Evolutionary conservation across 2,113 vertebrate species (phyloP).

Genomic region (Galeopterus variegatus): DNA sequence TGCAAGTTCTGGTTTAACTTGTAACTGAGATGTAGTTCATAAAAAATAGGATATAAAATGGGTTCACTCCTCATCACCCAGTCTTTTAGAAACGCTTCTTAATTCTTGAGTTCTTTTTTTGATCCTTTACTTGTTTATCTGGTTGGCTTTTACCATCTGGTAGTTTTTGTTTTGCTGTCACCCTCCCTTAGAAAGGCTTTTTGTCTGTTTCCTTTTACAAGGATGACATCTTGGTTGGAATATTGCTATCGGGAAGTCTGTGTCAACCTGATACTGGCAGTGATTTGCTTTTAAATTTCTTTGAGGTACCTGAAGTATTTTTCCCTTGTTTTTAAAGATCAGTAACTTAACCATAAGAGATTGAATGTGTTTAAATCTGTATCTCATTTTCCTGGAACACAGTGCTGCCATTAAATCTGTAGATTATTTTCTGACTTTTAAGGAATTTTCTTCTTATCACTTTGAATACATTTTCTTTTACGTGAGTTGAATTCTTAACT

Average conservation of each 20-base stretch:
- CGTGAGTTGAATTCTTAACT: slow-evolving; percentile 3
- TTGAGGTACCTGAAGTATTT: neutral
- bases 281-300: slow-evolving; percentile 20
- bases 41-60: neutral
- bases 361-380: slow-evolving; percentile 37
- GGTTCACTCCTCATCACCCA: neutral
- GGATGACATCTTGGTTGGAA: neutral
- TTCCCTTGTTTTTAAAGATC: neutral
- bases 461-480: slow-evolving; percentile 26
- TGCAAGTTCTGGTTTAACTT: neutral
- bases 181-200: neutral
- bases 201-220: slow-evolving; percentile 8
- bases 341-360: neutral
- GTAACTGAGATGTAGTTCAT: slow-evolving; percentile 21
- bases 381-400: slow-evolving; percentile 21
- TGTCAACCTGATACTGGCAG: neutral
- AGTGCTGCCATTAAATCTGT: slow-evolving; percentile 34
- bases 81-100: neutral
- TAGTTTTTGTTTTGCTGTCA: neutral
- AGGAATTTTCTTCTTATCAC: neutral
- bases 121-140: neutral
- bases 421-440: slow-evolving; percentile 51
- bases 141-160: slow-evolving; percentile 2
- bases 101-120: slow-evolving; percentile 24
- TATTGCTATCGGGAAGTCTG: neutral